Evolutionary conservation across 37 sponge, comb jelly and placozoan species (phyloP), one percentile per base, ranked within the genome.

Genomic region (Hexactinellida sp.): DNA sequence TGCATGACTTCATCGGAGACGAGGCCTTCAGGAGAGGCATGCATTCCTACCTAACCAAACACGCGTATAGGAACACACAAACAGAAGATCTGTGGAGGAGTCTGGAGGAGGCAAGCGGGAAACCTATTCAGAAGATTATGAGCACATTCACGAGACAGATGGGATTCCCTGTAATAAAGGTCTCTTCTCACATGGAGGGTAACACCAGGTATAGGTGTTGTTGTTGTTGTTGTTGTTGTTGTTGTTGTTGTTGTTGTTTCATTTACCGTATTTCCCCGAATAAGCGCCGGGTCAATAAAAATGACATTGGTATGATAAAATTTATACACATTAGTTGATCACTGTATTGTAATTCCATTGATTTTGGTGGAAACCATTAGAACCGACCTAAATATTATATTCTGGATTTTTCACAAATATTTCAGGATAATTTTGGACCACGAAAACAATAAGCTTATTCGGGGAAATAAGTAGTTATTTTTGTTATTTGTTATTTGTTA

Each of bases 151-250:
- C 95, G 35, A 71, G 87, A 37, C 90, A 98, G 90, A 92, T 98
- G 90, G 99, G 99, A 38, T 98, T 88, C 87, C 99, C 99, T 24
- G 92, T 98, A 30, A 83, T 98, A 39, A 51, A 86, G 32, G 93
- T 93, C 16, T 82, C 87, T 0, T 89, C 83, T 1, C 87, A 92
- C 38, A 91, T 94, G 90, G 92, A 92, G 32, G 35, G 85, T 0
- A 39, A 55, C 28, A 36, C 39, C 1, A 47, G 82, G 37, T 76
- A n/a, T n/a, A n/a, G n/a, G n/a, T n/a, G n/a, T n/a, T n/a, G n/a
- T n/a, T n/a, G n/a, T n/a, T n/a, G n/a, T n/a, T n/a, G n/a, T n/a
- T n/a, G n/a, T n/a, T n/a, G n/a, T n/a, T n/a, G n/a, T 24, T 83
- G 84, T 83, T n/a, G n/a, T n/a, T n/a, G n/a, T n/a, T n/a, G n/a